phyloP scores from a whole-genome alignment of 1,140 invertebrate genomes.

The Cyphomyrmex costatus region DNA sequence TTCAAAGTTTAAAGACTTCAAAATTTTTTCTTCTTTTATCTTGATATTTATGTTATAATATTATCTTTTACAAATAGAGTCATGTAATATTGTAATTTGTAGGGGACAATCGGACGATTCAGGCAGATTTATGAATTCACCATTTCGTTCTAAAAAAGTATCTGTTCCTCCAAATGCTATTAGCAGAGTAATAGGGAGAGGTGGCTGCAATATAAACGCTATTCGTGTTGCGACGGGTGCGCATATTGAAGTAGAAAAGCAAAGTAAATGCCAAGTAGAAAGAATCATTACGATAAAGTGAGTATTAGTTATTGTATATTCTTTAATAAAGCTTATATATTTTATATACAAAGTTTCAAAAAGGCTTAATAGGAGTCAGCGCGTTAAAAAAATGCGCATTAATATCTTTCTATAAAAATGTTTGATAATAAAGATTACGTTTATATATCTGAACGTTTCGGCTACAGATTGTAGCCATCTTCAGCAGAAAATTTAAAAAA shows the following conservation, averaged over 20 bases:
- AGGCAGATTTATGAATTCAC: slow-evolving; percentile 85
- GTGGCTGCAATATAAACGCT: slow-evolving; percentile 98
- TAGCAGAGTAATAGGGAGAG: slow-evolving; percentile 97
- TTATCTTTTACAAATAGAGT: slow-evolving; percentile 30
- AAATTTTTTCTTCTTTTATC: not conserved
- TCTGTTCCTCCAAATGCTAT: slow-evolving; percentile 97
- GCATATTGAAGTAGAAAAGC: slow-evolving; percentile 99
- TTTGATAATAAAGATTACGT: no score
- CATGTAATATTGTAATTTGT: not conserved
- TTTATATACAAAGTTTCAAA: no score
- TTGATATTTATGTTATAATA: not conserved
- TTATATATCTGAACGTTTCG: no score
- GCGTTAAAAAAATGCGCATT: no score
- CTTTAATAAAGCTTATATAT: not conserved
- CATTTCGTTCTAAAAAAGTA: slow-evolving; percentile 92
- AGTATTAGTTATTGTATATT: slow-evolving; percentile 77
- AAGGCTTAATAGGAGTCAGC: no score
- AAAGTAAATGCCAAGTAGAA: slow-evolving; percentile 97
- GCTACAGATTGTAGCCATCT: no score
- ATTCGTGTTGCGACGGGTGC: slow-evolving; percentile 97
- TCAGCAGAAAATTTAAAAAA: no score
- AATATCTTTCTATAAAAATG: no score
- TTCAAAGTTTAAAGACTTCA: not conserved
- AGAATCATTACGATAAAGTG: slow-evolving; percentile 97
- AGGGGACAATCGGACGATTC: slow-evolving; percentile 86